phyloP scores from a whole-genome alignment of 2,888 invertebrate genomes.

The Epinotia bilunana region DNA sequence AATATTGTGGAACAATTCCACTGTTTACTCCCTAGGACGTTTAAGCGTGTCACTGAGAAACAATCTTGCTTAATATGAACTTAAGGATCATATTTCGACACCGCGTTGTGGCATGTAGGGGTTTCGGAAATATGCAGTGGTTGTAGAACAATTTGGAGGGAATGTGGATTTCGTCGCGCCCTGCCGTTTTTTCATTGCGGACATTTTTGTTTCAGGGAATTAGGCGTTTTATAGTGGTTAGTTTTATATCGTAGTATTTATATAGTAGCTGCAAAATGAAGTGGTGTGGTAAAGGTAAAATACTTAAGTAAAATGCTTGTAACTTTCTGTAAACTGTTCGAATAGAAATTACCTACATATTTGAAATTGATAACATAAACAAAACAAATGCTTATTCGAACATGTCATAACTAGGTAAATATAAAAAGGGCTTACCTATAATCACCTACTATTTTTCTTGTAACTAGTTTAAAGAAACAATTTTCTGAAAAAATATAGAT shows the following conservation, averaged over 20 bases:
- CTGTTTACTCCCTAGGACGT: constrained; percentile 10
- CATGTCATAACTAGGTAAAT: too few relatives aligned
- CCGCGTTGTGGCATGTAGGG: neutral
- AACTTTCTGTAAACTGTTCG: too few relatives aligned
- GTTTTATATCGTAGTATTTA: neutral
- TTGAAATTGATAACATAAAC: too few relatives aligned
- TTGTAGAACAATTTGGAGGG: constrained; percentile 37
- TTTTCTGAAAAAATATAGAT: too few relatives aligned
- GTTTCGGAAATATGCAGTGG: constrained; percentile 26
- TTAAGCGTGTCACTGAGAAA: neutral
- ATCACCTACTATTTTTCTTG: too few relatives aligned
- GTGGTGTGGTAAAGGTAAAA: too few relatives aligned
- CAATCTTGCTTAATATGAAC: neutral
- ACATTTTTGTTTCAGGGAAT: constrained; percentile 9
- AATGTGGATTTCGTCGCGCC: constrained; percentile 24
- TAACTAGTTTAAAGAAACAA: too few relatives aligned
- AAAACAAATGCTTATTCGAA: too few relatives aligned
- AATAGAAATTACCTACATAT: too few relatives aligned
- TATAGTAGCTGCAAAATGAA: too few relatives aligned
- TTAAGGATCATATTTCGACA: constrained; percentile 14
- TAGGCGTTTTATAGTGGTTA: neutral
- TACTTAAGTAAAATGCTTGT: too few relatives aligned
- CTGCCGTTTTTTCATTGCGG: constrained; percentile 20
- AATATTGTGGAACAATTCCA: constrained; percentile 46
- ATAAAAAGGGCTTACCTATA: too few relatives aligned